Base-by-base conservation (phyloP, 2,888 invertebrate genomes). In the Brassicogethes aeneus region DNA sequence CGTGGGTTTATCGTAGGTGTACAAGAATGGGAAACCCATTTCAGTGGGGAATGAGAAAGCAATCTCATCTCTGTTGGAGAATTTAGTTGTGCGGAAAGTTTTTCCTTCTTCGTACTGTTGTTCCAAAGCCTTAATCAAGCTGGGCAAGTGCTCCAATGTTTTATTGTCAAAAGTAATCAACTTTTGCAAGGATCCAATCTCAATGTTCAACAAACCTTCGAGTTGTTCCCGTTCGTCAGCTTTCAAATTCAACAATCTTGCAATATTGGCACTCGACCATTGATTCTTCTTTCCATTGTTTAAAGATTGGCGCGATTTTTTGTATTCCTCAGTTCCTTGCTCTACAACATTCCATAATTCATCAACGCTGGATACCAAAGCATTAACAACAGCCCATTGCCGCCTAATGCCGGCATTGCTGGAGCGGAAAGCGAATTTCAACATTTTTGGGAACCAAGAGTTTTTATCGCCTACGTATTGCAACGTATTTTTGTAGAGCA, bases 31-130 rank as follows among this genome's bases (percentile, higher is more conserved):
- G 52, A 82, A 69, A 58, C 84, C 84, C 47, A 73, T 74, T 36
- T 76, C 77, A 5, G 80, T 73, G 2, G 84, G 83, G 72, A 83
- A 79, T 64, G 77, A 77, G 12, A 84, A 63, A 8, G 74, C 73
- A 3, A 79, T 66, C 47, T 80, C 76, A 34, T 72, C 70, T 37
- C 72, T 67, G 53, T 77, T 76, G 36, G 70, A 59, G 8, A 80
- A 66, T 62, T 78, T 81, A 32, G 77, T 80, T 62, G 74, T 73
- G 57, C 79, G 76, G 51, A 75, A 68, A 13, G 70, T 57, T 33
- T 70, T 62, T 35, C 77, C 77, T 5, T 72, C 57, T 31, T 62
- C 63, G 5, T 77, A 56, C 10, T 64, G 48, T 37, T 65, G 53
- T 46, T 72, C 60, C 40, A 68, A 62, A 17, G 71, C 50, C 37